These are phyloP conservation scores for Coilia nasus DNA, from an alignment of 2,797 vertebrate species.

Conservation along the genomic window DNA sequence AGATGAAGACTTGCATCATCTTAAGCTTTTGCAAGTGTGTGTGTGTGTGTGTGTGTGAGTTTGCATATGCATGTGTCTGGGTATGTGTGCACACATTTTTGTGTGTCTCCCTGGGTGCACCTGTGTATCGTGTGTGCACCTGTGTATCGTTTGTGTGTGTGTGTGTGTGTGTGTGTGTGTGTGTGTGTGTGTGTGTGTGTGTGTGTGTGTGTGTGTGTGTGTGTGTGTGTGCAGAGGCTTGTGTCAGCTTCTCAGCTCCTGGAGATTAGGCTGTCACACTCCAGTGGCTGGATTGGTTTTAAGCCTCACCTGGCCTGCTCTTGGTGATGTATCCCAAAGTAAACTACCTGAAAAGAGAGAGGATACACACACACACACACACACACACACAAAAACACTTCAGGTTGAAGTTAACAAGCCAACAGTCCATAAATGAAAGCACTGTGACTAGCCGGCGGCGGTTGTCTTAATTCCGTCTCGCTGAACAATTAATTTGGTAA, in stretches of 20 bases:
- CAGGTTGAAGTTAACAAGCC: not conserved
- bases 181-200: not conserved
- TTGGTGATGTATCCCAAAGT: not conserved
- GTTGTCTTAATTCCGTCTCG: constrained; percentile 20
- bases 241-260: not conserved
- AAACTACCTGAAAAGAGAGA: not conserved
- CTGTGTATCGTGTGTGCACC: no score
- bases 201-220: not conserved
- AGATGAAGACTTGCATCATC: no score
- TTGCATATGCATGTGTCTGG: not conserved
- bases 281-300: not conserved
- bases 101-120: no score
- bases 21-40: not conserved
- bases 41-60: not conserved
- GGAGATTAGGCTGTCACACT: constrained; percentile 8
- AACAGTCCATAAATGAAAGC: not conserved
- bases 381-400: not conserved
- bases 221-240: not conserved
- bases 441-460: not conserved
- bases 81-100: no score
- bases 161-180: not conserved
- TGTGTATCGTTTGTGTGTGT: no score
- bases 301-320: not conserved
- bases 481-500: not conserved
- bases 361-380: not conserved